These are phyloP conservation scores for Odontomyia ornata DNA, from an alignment of 2,888 invertebrate species.

Conservation along the genomic window DNA sequence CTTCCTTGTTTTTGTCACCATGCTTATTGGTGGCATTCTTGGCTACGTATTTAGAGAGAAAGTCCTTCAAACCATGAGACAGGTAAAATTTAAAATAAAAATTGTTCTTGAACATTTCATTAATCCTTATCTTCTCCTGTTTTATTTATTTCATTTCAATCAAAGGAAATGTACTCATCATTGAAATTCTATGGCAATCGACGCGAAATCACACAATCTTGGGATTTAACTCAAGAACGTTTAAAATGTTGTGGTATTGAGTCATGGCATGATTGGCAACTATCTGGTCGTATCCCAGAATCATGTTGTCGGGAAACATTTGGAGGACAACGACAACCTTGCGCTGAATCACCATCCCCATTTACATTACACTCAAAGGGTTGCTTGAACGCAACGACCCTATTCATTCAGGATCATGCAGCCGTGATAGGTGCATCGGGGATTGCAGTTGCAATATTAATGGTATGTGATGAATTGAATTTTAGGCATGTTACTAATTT, in stretches of 20 bases:
- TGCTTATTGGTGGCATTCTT: constrained; percentile 89
- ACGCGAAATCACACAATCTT: constrained; percentile 78
- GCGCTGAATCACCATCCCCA: constrained; percentile 60
- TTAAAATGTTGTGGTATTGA: constrained; percentile 86
- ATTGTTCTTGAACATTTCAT: neutral
- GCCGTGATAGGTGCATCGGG: constrained; percentile 83
- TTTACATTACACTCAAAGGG: constrained; percentile 72
- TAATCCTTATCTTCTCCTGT: neutral
- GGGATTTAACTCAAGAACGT: constrained; percentile 88
- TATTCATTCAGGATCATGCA: constrained; percentile 80
- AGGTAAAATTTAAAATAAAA: constrained; percentile 57
- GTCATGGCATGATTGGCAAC: constrained; percentile 80
- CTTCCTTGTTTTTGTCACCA: constrained; percentile 87
- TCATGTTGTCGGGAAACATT: constrained; percentile 78
- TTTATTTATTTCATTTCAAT: neutral
- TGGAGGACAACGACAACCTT: constrained; percentile 64
- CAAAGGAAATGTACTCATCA: constrained; percentile 76
- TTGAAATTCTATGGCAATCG: constrained; percentile 77
- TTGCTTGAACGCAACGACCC: constrained; percentile 76
- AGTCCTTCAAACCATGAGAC: constrained; percentile 77
- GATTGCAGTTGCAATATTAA: constrained; percentile 82
- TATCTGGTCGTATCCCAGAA: constrained; percentile 75
- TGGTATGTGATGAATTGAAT: constrained; percentile 68
- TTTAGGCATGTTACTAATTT: neutral
- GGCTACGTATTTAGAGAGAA: constrained; percentile 91